Conservation (phyloP, 2,888 invertebrate species). For the Serrognathus titanus region DNA sequence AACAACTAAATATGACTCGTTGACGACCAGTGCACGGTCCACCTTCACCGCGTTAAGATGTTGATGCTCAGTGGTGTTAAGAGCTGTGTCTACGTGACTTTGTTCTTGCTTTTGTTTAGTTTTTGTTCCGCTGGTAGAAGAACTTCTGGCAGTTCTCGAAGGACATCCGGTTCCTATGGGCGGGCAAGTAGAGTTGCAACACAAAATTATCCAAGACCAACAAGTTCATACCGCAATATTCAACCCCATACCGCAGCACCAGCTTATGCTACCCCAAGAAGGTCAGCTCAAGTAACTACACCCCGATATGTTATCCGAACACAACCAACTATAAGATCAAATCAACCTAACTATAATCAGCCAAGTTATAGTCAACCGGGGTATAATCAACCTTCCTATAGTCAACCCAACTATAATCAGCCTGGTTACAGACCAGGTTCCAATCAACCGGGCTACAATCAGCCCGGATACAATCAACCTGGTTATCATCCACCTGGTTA, state of each 20-base stretch:
- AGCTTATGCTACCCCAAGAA: not conserved
- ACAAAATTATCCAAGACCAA: not conserved
- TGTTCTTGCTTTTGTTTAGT: no score
- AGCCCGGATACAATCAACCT: constrained; percentile 11
- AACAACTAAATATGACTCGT: no score
- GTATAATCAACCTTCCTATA: constrained; percentile 11
- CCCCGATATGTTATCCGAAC: constrained; percentile 12
- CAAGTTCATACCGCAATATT: not conserved
- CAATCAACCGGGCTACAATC: constrained; percentile 6
- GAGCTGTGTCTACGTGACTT: no score
- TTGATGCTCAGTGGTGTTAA: no score
- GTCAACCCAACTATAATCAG: constrained; percentile 12
- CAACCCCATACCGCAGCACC: not conserved
- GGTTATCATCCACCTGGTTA: constrained; percentile 11
- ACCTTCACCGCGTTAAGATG: no score
- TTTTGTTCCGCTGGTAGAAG: not conserved
- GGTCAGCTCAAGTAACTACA: constrained; percentile 1
- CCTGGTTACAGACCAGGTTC: constrained; percentile 9
- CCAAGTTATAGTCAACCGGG: constrained; percentile 5
- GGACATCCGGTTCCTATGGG: constrained; percentile 2
- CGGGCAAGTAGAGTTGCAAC: constrained; percentile 8
- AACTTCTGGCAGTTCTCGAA: not conserved
- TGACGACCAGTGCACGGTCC: no score
- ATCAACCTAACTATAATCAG: constrained; percentile 9
- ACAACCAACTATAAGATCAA: constrained; percentile 10